phyloP scores from a whole-genome alignment of 2,797 vertebrate genomes.

The Geotrypetes seraphini region DNA sequence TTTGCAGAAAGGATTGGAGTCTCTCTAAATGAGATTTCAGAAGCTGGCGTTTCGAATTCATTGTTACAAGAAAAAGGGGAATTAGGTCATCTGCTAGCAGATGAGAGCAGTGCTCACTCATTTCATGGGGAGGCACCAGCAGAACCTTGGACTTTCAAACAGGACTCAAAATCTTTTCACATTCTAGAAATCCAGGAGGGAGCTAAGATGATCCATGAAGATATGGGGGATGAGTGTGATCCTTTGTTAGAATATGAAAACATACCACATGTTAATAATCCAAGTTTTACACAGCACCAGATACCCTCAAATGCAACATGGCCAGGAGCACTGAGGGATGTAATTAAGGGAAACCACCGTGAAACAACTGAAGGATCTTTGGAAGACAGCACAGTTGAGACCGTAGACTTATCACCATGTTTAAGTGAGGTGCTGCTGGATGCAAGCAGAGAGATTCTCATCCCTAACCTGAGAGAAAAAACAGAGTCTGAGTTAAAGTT shows the following conservation, averaged over 20 bases:
- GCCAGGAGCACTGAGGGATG: constrained; percentile 54
- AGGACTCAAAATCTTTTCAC: constrained; percentile 32
- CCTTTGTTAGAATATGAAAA: constrained; percentile 26
- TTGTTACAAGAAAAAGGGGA: constrained; percentile 72
- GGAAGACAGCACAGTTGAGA: constrained; percentile 50
- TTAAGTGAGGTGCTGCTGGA: constrained; percentile 82
- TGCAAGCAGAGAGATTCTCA: constrained; percentile 44
- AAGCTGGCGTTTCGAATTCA: constrained; percentile 51
- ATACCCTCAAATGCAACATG: constrained; percentile 57
- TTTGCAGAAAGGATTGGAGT: constrained; percentile 88
- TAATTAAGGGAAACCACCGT: constrained; percentile 45
- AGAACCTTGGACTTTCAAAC: constrained; percentile 48
- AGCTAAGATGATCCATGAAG: constrained; percentile 26
- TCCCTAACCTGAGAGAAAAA: constrained; percentile 71
- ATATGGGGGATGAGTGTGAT: constrained; percentile 36
- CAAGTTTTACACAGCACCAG: constrained; percentile 28
- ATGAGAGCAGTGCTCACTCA: constrained; percentile 31
- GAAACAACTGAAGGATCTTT: constrained; percentile 46
- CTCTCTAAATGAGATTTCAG: constrained; percentile 66
- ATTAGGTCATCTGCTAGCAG: constrained; percentile 53
- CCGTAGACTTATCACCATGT: constrained; percentile 78
- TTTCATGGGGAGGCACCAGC: constrained; percentile 31
- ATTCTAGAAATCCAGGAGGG: constrained; percentile 19
- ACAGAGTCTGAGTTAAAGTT: constrained; percentile 88
- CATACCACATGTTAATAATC: constrained; percentile 3